phyloP scores from a whole-genome alignment of 2,797 vertebrate genomes.

The Alfaro cultratus region DNA sequence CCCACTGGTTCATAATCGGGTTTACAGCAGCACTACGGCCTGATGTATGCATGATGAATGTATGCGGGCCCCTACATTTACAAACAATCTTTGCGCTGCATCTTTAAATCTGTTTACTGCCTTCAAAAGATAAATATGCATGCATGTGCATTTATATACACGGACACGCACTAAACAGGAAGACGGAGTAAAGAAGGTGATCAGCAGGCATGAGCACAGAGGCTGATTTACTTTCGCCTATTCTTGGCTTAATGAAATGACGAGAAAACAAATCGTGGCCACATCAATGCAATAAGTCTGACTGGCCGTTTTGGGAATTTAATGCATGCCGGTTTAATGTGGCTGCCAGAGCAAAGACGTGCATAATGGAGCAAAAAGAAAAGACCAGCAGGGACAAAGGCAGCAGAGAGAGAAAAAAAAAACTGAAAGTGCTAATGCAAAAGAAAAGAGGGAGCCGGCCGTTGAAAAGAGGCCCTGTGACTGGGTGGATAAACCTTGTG shows the following conservation, averaged over 20 bases:
- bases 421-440: constrained; percentile 15
- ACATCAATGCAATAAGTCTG: constrained; percentile 35
- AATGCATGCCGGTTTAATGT: constrained; percentile 49
- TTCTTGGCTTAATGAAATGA: constrained; percentile 54
- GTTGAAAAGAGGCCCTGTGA: constrained; percentile 56
- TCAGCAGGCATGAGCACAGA: constrained; percentile 38
- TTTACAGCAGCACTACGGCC: constrained; percentile 10
- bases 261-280: constrained; percentile 41
- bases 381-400: constrained; percentile 56
- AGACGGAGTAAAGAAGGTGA: constrained; percentile 37
- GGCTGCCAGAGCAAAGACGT: constrained; percentile 50
- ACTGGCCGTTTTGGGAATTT: constrained; percentile 38
- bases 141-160: not conserved
- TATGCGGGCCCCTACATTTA: constrained; percentile 19
- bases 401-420: not conserved
- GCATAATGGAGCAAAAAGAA: constrained; percentile 56
- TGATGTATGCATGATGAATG: not conserved
- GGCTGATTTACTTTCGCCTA: constrained; percentile 22
- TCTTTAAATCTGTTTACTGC: constrained; percentile 44
- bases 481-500: constrained; percentile 68
- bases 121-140: constrained; percentile 22
- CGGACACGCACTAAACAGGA: not conserved
- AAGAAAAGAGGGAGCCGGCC: constrained; percentile 43
- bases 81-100: constrained; percentile 33
- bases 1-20: constrained; percentile 25